These are phyloP conservation scores for Actinia tenebrosa DNA, from an alignment of 64 coral and sea anemone genomes.

Conservation along the genomic window DNA sequence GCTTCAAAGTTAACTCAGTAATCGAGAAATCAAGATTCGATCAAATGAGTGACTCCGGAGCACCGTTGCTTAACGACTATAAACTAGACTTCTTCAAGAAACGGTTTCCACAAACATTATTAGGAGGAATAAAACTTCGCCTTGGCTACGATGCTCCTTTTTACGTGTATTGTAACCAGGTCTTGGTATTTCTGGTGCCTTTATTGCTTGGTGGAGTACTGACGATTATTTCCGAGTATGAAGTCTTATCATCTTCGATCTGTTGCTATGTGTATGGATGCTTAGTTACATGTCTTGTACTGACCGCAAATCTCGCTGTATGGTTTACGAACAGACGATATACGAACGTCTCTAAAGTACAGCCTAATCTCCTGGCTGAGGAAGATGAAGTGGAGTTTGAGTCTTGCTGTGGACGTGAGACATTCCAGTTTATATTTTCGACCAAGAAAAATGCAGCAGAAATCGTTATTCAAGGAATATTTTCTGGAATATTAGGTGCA, in stretches of 20 bases:
- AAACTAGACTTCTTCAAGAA: conserved; percentile 97
- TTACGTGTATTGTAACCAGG: conserved; percentile 82
- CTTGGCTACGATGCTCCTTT: conserved; percentile 84
- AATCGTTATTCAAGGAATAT: conserved; percentile 44
- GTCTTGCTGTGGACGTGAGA: conserved; percentile 89
- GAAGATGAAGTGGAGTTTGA: conserved; percentile 93
- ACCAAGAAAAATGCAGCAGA: not conserved
- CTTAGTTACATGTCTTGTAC: conserved; percentile 43
- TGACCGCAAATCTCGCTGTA: conserved; percentile 39
- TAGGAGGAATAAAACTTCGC: conserved; percentile 75
- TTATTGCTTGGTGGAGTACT: conserved; percentile 73
- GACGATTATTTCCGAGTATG: conserved; percentile 66
- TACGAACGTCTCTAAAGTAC: conserved; percentile 53
- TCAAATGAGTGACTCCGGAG: conserved; percentile 72
- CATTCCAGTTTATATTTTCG: conserved; percentile 70
- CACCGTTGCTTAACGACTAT: conserved; percentile 96
- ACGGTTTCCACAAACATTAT: conserved; percentile 80
- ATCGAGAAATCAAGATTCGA: not conserved
- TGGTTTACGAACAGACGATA: conserved; percentile 53
- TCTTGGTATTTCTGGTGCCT: conserved; percentile 69
- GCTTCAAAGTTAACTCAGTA: not conserved
- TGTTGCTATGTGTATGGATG: conserved; percentile 71
- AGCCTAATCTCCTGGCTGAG: conserved; percentile 73
- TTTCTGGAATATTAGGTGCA: conserved; percentile 50
- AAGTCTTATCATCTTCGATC: conserved; percentile 36